Conservation (phyloP, 2,113 vertebrate species). For the Ornithorhynchus anatinus region DNA sequence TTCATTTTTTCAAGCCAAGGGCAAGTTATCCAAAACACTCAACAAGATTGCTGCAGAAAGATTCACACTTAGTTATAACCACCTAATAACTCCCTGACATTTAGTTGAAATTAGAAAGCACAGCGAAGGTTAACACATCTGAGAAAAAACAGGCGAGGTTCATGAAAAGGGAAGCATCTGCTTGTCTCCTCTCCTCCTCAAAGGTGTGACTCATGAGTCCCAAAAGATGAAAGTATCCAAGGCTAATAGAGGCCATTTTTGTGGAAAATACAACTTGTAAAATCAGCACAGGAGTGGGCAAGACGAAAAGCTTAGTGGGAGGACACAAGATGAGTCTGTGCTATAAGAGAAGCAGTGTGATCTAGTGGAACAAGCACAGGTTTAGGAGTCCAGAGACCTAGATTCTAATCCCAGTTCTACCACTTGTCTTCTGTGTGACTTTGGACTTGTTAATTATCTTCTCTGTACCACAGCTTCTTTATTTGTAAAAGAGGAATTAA, state of each 20-base stretch:
- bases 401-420: neutral
- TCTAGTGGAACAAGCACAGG: neutral
- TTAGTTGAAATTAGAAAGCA: constrained; percentile 22
- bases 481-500: too few relatives aligned
- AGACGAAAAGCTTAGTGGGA: neutral
- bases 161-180: constrained; percentile 11
- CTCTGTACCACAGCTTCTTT: too few relatives aligned
- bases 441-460: too few relatives aligned
- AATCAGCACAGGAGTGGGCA: neutral
- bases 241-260: neutral
- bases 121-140: neutral
- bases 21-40: constrained; percentile 25
- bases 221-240: neutral
- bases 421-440: too few relatives aligned
- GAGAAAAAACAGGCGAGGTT: constrained; percentile 24
- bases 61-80: neutral
- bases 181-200: neutral
- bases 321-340: neutral
- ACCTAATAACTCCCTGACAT: constrained; percentile 40
- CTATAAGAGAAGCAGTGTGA: too few relatives aligned
- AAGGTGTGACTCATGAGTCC: neutral
- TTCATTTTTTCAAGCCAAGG: constrained; percentile 31
- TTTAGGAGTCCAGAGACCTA: too few relatives aligned
- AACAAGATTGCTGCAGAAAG: constrained; percentile 24
- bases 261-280: neutral